Base-by-base conservation (phyloP, 2,888 invertebrate genomes). In the Dorcus hopei region DNA sequence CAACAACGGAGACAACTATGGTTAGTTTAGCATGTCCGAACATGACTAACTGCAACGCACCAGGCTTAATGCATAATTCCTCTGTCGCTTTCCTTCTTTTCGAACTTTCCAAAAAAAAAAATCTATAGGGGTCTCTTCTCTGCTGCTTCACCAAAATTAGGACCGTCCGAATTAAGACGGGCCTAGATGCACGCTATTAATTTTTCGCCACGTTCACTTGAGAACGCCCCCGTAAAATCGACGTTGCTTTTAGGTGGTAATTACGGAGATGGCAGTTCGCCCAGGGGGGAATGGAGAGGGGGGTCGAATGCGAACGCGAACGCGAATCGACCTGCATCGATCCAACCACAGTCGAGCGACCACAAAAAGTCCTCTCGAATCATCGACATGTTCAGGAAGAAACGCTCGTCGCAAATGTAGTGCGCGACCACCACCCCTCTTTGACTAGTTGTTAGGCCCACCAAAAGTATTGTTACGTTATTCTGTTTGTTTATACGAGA, bases 361-460 rank as follows among this genome's bases (percentile, higher is more conserved):
- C 82, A 83, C 56, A 84, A 84, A 72, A 83, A 83, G 74, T 84
- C 85, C 38, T 83, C 84, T 2, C 81, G 85, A 38, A 83, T 85
- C 68, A 83, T 83, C 60, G 83, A 83, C 33, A 79, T 85, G n/a
- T 85, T 85, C 75, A 82, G 82, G 65, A 79, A 83, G 56, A 78
- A 77, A 49, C 58, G 64, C 38, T 60, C 64, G 16, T 61, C 66
- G 14, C 66, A 68, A 52, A 68, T 67, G 61, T 67, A 66, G 45
- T 9, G 26, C 7, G 26, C 26, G 26, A 33, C 26, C 26, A 33
- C 26, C 14, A 14, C 14, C 14, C 26, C 5, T 14, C 16, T 42
- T 42, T 42, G 11, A 42, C 42, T 42, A 42, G 14, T 16, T 48
- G 9, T 49, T 33, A 38, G 9, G 49, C 33, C 3, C 45, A 49